phyloP scores from a whole-genome alignment of 2,113 vertebrate species.

The Paralichthys olivaceus region DNA sequence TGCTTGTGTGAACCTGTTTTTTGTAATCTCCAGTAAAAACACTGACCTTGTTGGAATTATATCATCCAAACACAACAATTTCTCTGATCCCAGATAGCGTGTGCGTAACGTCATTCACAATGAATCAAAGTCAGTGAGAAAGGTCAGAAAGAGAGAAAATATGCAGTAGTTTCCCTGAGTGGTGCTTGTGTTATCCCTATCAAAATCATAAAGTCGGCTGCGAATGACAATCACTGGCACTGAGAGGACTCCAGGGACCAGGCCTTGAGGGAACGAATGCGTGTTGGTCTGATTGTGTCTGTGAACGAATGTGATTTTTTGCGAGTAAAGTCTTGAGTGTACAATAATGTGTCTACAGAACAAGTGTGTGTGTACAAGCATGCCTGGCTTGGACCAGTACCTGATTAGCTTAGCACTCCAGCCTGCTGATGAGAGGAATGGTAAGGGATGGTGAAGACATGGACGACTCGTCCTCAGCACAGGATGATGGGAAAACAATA shows the following conservation, averaged over 20 bases:
- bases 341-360: not conserved
- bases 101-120: no score
- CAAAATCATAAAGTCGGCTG: constrained; percentile 66
- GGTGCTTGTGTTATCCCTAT: constrained; percentile 49
- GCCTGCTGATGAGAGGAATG: constrained; percentile 40
- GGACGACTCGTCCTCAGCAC: constrained; percentile 18
- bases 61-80: no score
- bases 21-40: not conserved
- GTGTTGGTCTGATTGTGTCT: constrained; percentile 19
- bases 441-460: constrained; percentile 18
- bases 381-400: constrained; percentile 9
- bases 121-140: not conserved
- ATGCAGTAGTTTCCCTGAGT: constrained; percentile 31
- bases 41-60: not conserved
- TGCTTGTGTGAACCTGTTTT: no score
- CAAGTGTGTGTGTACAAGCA: constrained; percentile 11
- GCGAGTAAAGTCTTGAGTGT: no score
- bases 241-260: constrained; percentile 56
- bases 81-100: no score
- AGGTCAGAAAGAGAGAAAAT: not conserved
- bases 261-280: not conserved
- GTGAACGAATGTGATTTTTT: constrained; percentile 17
- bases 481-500: constrained; percentile 38
- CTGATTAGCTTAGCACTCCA: constrained; percentile 55
- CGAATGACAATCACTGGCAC: constrained; percentile 65